These are phyloP conservation scores for Shinisaurus crocodilurus DNA, from an alignment of 2,113 vertebrate genomes.

Conservation along the genomic window DNA sequence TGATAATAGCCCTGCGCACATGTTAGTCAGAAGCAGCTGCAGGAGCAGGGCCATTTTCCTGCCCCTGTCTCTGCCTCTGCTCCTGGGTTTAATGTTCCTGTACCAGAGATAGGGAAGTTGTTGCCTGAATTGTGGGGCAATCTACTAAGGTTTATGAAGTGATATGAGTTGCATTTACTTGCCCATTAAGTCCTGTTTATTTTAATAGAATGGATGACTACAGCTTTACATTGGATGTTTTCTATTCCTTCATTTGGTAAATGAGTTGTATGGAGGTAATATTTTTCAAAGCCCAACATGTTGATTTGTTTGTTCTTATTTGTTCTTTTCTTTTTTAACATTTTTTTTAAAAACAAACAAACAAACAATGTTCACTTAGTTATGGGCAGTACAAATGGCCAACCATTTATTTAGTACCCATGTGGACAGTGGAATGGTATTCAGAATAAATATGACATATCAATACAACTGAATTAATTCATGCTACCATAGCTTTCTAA, in stretches of 20 bases:
- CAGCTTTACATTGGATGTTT: not conserved
- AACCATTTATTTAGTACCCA: not conserved
- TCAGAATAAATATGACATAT: not conserved
- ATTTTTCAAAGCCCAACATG: not conserved
- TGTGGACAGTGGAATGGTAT: not conserved
- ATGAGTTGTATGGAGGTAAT: not conserved
- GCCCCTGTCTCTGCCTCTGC: not conserved
- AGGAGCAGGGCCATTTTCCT: not conserved
- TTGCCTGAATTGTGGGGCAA: not conserved
- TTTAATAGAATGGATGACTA: not conserved
- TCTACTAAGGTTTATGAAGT: not conserved
- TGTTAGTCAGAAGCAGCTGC: not conserved
- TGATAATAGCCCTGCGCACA: not conserved
- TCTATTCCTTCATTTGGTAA: not conserved
- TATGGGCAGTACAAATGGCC: not conserved
- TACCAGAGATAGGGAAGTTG: not conserved
- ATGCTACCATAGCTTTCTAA: not conserved
- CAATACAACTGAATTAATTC: constrained; percentile 8
- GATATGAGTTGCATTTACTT: not conserved
- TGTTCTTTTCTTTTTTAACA: not conserved
- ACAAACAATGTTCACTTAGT: not conserved
- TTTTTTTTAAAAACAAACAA: not conserved
- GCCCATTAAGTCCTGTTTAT: not conserved
- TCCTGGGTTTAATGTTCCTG: not conserved
- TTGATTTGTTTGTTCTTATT: not conserved